Conservation (phyloP, 2,113 vertebrate genomes). For the Heloderma charlesbogerti region DNA sequence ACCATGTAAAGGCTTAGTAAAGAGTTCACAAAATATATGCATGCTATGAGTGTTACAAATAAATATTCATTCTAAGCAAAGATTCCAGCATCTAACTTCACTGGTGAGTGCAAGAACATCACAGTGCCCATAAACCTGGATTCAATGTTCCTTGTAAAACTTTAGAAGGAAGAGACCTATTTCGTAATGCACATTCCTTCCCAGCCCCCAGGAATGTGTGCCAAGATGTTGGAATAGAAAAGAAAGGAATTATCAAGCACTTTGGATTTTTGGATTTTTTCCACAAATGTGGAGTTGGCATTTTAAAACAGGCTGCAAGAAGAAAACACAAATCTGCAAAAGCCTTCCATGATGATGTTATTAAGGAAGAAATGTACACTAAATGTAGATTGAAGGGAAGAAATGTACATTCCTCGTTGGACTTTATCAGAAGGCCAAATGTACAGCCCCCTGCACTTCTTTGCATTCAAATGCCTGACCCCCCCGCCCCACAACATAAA, state of each 20-base stretch:
- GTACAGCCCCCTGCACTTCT: slow-evolving; percentile 57
- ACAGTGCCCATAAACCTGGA: slow-evolving; percentile 58
- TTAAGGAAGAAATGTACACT: too few species aligned
- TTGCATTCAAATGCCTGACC: slow-evolving; percentile 61
- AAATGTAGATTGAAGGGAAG: slow-evolving; percentile 58
- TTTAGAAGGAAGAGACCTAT: slow-evolving; percentile 60
- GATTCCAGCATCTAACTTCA: neutral
- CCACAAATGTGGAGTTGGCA: slow-evolving; percentile 53
- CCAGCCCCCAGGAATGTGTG: slow-evolving; percentile 35
- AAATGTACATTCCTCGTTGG: slow-evolving; percentile 59
- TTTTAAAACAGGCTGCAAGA: slow-evolving; percentile 63
- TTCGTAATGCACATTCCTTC: slow-evolving; percentile 57
- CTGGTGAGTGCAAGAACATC: neutral
- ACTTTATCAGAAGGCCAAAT: slow-evolving; percentile 63
- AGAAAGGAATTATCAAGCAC: slow-evolving; percentile 15
- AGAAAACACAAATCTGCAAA: slow-evolving; percentile 6
- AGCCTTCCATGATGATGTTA: slow-evolving; percentile 43
- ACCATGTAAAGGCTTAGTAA: neutral
- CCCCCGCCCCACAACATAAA: too few species aligned
- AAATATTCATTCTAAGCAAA: neutral
- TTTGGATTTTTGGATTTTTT: neutral
- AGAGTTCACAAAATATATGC: neutral
- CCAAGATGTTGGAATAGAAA: slow-evolving; percentile 51
- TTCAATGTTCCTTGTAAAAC: slow-evolving; percentile 52
- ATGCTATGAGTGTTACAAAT: neutral